Conservation (phyloP, 2,113 vertebrate species). For the Sinocyclocheilus grahami region DNA sequence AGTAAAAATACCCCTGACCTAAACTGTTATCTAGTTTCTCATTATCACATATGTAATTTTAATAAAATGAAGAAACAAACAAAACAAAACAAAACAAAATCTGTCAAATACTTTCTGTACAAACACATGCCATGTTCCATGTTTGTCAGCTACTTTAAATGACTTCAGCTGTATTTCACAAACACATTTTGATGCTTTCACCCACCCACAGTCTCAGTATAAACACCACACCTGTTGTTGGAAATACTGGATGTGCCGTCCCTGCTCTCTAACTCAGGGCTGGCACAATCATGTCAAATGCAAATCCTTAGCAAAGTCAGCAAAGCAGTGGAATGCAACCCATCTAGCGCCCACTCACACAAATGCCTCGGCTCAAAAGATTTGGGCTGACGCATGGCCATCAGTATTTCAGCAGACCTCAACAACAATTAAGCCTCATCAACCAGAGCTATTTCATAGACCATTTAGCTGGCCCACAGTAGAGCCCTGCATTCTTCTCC, state of each 20-base stretch:
- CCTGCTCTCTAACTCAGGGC: background rate
- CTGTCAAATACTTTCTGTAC: background rate
- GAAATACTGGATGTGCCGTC: background rate
- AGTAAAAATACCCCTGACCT: background rate
- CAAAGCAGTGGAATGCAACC: conserved; percentile 45
- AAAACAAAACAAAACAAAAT: background rate
- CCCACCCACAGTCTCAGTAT: background rate
- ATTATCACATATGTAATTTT: background rate
- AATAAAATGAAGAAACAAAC: background rate
- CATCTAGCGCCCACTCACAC: conserved; percentile 5
- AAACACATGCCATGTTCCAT: background rate
- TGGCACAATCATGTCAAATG: conserved; percentile 12
- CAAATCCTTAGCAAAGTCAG: conserved; percentile 35
- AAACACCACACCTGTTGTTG: conserved; percentile 36
- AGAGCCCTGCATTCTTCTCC: background rate
- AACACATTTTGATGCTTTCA: background rate
- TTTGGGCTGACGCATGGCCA: conserved; percentile 37
- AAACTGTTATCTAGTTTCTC: background rate
- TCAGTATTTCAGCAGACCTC: conserved; percentile 46
- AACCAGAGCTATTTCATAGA: conserved; percentile 25
- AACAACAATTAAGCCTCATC: conserved; percentile 44
- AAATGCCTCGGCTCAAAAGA: conserved; percentile 37
- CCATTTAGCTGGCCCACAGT: conserved; percentile 17
- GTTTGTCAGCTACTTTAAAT: background rate
- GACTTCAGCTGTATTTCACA: background rate